phyloP scores from a whole-genome alignment of 2,113 vertebrate genomes.

The Ictidomys tridecemlineatus region DNA sequence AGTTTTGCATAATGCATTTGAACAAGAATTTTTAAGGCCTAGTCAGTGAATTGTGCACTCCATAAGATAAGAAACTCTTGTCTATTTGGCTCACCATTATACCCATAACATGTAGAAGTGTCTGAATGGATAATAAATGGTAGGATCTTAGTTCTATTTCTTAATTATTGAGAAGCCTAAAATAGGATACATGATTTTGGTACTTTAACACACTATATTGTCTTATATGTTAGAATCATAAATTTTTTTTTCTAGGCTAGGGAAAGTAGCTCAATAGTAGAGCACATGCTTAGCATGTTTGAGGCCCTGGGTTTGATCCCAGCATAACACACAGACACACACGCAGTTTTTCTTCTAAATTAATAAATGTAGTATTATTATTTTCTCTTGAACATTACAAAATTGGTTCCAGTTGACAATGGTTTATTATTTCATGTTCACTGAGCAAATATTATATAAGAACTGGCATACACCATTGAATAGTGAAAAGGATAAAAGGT shows the following conservation, averaged over 20 bases:
- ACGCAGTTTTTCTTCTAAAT: background rate
- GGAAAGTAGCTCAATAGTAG: background rate
- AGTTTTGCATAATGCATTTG: background rate
- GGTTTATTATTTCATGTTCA: background rate
- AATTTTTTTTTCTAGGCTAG: background rate
- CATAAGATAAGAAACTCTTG: background rate
- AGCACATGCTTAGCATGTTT: background rate
- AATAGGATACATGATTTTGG: background rate
- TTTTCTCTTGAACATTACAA: background rate
- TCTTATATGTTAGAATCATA: background rate
- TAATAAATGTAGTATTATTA: background rate
- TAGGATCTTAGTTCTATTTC: background rate
- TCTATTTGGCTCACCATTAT: background rate
- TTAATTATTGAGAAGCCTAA: background rate
- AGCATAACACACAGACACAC: background rate
- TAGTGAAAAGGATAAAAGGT: background rate
- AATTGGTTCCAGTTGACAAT: background rate
- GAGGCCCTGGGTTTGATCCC: background rate
- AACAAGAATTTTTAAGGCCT: background rate
- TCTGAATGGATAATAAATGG: background rate
- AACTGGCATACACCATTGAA: background rate
- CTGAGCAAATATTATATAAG: background rate
- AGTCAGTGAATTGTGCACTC: background rate
- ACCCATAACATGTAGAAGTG: background rate
- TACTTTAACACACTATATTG: background rate